These are phyloP conservation scores for Hypotaenidia philippensis DNA, from an alignment of 2,797 vertebrate species.

Conservation along the genomic window DNA sequence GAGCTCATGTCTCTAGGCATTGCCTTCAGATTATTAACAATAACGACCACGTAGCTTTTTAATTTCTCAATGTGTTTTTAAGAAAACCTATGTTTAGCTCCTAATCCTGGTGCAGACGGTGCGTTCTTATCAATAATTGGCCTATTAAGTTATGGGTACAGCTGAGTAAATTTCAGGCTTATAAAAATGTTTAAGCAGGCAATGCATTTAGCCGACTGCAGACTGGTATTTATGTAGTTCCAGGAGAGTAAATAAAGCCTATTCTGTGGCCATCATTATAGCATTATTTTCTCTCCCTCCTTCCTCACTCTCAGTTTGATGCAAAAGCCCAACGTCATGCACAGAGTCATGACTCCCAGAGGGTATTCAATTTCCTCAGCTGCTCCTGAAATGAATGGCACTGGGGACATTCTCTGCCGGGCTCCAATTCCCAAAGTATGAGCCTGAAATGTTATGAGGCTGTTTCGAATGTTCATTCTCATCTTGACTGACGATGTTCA, in stretches of 20 bases:
- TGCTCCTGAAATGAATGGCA: not conserved
- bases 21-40: not conserved
- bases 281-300: constrained; percentile 20
- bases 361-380: not conserved
- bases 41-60: not conserved
- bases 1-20: not conserved
- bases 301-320: not conserved
- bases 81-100: constrained; percentile 28
- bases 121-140: constrained; percentile 24
- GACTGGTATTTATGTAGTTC: constrained; percentile 49
- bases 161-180: constrained; percentile 59
- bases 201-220: constrained; percentile 46
- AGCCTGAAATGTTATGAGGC: not conserved
- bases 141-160: constrained; percentile 31
- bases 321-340: not conserved
- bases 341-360: not conserved
- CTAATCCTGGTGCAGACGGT: not conserved
- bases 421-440: not conserved
- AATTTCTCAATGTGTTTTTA: constrained; percentile 25
- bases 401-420: not conserved
- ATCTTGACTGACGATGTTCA: accelerated
- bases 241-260: constrained; percentile 59
- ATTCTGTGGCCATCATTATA: not conserved
- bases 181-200: constrained; percentile 39
- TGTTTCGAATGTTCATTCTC: not conserved